Conservation (phyloP, 2,797 vertebrate species). For the Alosa sapidissima region DNA sequence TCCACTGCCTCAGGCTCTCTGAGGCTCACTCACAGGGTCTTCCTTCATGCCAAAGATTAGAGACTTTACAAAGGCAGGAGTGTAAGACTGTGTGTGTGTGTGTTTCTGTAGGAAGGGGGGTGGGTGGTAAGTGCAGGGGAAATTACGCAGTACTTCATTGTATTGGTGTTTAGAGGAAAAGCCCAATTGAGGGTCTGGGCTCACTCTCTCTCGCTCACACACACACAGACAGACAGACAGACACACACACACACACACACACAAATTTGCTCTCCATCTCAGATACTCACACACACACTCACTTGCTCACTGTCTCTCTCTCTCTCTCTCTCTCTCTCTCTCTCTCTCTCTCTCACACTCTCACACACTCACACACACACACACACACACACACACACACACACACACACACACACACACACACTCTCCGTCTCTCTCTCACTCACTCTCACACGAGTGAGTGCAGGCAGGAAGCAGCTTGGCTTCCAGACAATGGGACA, state of each 20-base stretch:
- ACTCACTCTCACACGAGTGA: slow-evolving; percentile 62
- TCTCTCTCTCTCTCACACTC: slow-evolving; percentile 39
- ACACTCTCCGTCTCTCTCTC: slow-evolving; percentile 42
- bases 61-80: background rate
- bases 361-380: background rate
- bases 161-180: slow-evolving; percentile 75
- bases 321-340: slow-evolving; percentile 45
- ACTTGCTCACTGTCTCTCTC: slow-evolving; percentile 36
- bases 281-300: too few relatives aligned
- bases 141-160: slow-evolving; percentile 77
- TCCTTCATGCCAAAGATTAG: slow-evolving; percentile 4
- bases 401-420: background rate
- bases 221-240: too few relatives aligned
- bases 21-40: background rate
- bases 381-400: slow-evolving; percentile 4
- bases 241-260: too few relatives aligned
- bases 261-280: slow-evolving; percentile 44
- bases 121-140: slow-evolving; percentile 58
- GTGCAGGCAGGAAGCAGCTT: slow-evolving; percentile 78
- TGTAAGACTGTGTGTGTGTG: slow-evolving; percentile 1
- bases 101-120: slow-evolving; percentile 37
- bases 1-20: slow-evolving; percentile 27
- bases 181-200: slow-evolving; percentile 67
- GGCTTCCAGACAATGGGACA: slow-evolving; percentile 80
- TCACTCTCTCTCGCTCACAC: slow-evolving; percentile 50